These are phyloP conservation scores for Echinarachnius parma DNA, from an alignment of 53 echinoderm and acorn worm genomes.

Conservation along the genomic window DNA sequence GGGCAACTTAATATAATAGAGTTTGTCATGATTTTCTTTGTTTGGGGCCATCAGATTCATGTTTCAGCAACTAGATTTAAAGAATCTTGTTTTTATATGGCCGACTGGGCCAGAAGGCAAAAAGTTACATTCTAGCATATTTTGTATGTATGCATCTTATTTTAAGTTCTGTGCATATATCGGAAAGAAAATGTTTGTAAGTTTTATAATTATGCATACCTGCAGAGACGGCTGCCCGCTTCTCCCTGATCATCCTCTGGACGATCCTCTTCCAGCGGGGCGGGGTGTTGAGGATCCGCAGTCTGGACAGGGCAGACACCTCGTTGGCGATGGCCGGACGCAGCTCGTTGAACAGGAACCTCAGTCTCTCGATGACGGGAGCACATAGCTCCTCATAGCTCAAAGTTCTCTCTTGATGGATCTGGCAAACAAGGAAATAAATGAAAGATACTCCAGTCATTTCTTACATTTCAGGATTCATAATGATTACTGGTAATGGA, in stretches of 20 bases:
- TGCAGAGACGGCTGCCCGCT: slow-evolving; percentile 61
- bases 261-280: slow-evolving; percentile 91
- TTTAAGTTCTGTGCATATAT: no score
- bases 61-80: no score
- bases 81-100: no score
- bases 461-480: not conserved
- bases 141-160: no score
- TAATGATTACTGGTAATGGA: not conserved
- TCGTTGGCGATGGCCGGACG: slow-evolving; percentile 96
- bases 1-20: no score
- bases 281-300: slow-evolving; percentile 88
- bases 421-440: slow-evolving; percentile 20
- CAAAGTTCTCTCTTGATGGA: slow-evolving; percentile 69
- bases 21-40: no score
- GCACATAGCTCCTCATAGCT: slow-evolving; percentile 84
- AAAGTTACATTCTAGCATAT: no score
- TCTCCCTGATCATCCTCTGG: slow-evolving; percentile 81
- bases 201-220: no score
- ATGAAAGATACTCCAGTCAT: not conserved
- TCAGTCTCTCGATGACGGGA: slow-evolving; percentile 78
- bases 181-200: no score
- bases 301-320: slow-evolving; percentile 78
- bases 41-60: no score
- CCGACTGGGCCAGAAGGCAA: no score
- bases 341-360: slow-evolving; percentile 88